Conservation (phyloP, 2,888 invertebrate species). For the Tachina fera region DNA sequence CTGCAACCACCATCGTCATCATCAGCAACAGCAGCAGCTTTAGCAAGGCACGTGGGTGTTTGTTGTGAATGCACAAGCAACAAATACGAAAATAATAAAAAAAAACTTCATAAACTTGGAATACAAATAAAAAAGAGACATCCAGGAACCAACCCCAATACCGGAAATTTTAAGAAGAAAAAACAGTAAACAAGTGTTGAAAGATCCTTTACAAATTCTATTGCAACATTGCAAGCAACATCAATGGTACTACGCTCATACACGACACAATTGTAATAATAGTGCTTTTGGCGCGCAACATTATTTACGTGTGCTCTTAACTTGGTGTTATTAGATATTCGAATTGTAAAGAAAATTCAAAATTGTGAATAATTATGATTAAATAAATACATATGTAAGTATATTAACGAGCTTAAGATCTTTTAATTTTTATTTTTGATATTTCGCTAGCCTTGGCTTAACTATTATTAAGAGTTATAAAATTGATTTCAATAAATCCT, state of each 20-base stretch:
- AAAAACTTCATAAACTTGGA: conserved; percentile 47
- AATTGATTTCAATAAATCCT: no score
- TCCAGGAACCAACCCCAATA: conserved; percentile 68
- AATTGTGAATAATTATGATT: not conserved
- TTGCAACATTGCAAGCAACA: conserved; percentile 68
- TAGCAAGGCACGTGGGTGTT: conserved; percentile 64
- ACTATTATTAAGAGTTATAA: no score
- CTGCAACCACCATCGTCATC: conserved; percentile 63
- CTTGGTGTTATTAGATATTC: conserved; percentile 6
- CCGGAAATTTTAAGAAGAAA: conserved; percentile 51
- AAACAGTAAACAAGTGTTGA: conserved; percentile 49
- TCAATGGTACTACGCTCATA: not conserved
- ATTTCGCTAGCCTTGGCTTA: no score
- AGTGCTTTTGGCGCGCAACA: conserved; percentile 65
- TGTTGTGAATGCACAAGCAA: conserved; percentile 68
- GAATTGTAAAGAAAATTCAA: not conserved
- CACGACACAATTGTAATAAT: not conserved
- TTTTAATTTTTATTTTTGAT: no score
- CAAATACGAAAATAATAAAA: conserved; percentile 62
- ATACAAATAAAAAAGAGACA: conserved; percentile 60
- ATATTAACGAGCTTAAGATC: not conserved
- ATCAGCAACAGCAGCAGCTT: conserved; percentile 23
- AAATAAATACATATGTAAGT: not conserved
- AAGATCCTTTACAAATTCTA: conserved; percentile 61
- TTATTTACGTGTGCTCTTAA: conserved; percentile 10